Evolutionary conservation across 64 coral and sea anemone species (phyloP).

Genomic region (Acropora tenuis): DNA sequence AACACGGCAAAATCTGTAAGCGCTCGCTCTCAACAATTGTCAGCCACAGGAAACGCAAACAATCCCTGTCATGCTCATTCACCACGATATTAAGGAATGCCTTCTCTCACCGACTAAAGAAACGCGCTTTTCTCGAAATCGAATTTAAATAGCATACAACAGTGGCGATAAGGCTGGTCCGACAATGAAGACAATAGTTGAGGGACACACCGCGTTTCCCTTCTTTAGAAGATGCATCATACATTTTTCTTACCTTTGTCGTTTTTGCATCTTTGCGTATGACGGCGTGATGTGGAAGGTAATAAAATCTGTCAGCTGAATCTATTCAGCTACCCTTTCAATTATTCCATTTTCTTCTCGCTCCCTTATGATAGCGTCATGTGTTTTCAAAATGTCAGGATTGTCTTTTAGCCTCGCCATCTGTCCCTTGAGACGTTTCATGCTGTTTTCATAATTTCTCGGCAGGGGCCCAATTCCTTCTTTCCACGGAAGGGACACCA

Average conservation of each 20-base stretch:
- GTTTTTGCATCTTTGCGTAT: neutral
- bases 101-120: no score
- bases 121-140: no score
- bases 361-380: neutral
- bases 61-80: no score
- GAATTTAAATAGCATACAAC: no score
- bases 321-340: neutral
- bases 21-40: no score
- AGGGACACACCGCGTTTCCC: no score
- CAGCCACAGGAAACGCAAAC: no score
- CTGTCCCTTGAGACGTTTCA: conserved; percentile 8
- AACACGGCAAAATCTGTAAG: no score
- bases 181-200: no score
- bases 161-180: no score
- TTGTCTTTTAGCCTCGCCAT: conserved; percentile 1
- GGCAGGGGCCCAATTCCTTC: neutral
- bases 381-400: conserved; percentile 11
- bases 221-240: conserved; percentile 26
- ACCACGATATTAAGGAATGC: no score
- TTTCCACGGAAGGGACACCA: conserved; percentile 39
- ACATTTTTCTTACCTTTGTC: conserved; percentile 21
- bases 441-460: conserved; percentile 28
- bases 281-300: conserved; percentile 31
- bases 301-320: neutral
- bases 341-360: conserved; percentile 8